These are phyloP conservation scores for Halocaridina rubra DNA, from an alignment of 2,888 invertebrate genomes.

Conservation along the genomic window DNA sequence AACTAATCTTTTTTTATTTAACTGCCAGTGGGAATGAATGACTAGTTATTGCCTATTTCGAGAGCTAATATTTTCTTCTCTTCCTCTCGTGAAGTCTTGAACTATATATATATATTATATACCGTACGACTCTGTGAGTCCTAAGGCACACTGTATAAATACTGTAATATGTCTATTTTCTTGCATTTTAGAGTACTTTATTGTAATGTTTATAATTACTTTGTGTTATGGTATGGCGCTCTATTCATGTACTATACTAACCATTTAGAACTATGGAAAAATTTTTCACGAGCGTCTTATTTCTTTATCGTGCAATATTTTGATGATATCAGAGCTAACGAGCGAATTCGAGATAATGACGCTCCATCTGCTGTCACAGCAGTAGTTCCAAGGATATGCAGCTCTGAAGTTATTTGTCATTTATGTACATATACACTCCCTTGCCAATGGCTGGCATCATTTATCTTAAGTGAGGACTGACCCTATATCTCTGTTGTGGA, in stretches of 20 bases:
- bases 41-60: slow-evolving; percentile 41
- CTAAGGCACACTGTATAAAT: slow-evolving; percentile 51
- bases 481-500: not conserved
- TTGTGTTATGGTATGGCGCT: slow-evolving; percentile 38
- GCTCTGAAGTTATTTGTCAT: slow-evolving; percentile 43
- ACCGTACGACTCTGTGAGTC: slow-evolving; percentile 56
- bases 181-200: slow-evolving; percentile 45
- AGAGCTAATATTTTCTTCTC: slow-evolving; percentile 59
- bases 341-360: no score
- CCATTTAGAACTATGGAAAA: slow-evolving; percentile 23
- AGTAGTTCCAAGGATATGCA: slow-evolving; percentile 49
- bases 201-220: slow-evolving; percentile 32
- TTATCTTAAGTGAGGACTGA: slow-evolving; percentile 5
- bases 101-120: slow-evolving; percentile 32
- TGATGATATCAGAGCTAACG: no score
- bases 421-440: slow-evolving; percentile 21
- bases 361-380: slow-evolving; percentile 34
- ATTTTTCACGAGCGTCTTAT: slow-evolving; percentile 30
- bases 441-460: slow-evolving; percentile 5
- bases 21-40: slow-evolving; percentile 50
- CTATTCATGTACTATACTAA: slow-evolving; percentile 32
- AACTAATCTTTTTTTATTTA: slow-evolving; percentile 50
- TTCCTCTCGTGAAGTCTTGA: slow-evolving; percentile 53
- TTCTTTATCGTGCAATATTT: slow-evolving; percentile 55
- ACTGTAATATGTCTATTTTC: slow-evolving; percentile 35